Base-by-base conservation (phyloP, 2,888 invertebrate genomes). In the Leptopterna dolabrata region DNA sequence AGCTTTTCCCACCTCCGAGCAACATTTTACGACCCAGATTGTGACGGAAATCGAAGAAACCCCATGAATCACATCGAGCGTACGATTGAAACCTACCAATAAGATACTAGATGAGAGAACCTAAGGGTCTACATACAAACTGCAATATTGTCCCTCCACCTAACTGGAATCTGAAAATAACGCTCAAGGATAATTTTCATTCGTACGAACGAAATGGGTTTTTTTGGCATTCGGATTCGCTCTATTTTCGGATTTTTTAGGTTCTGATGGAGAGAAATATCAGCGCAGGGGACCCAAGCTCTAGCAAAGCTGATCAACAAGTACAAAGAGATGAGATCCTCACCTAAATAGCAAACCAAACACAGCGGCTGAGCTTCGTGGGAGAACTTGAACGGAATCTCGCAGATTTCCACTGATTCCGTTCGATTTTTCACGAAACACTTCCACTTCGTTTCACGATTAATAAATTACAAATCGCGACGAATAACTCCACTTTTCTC, bases 281-380 rank as follows among this genome's bases (percentile, higher is more conserved):
- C 45, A 45, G 45, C 9, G 19, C 63, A 63, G 78, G 27, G 78
- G 47, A 27, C n/a, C 78, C 41, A 78, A 43, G 43, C 19, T 76
- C 78, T 41, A 19, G 19, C 78, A 78, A 78, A 78, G 78, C 78
- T 41, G 78, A 78, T 78, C 78, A 78, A 78, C 78, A 78, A 78
- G 78, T 78, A 78, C 78, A 78, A 78, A 78, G 78, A 78, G 41
- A 43, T 45, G 78, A 43, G 78, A 27, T 78, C 27, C 78, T 78
- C 78, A 78, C 78, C 78, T 78, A 78, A 78, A 78, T 78, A 78
- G 78, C 36, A 45, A 78, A 78, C 78, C 78, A 78, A 78, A 78
- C 78, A 45, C 45, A 36, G 78, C 78, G 27, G 43, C 63, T 11
- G 63, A 63, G 24, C 63, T 63, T 63, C 63, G 63, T 63, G 63